A percentile compares a stretch with the other conserved stretches of the same genome.
Evolutionary conservation across 2,888 invertebrate species (phyloP).

Genomic region (Carterocephalus palaemon): DNA sequence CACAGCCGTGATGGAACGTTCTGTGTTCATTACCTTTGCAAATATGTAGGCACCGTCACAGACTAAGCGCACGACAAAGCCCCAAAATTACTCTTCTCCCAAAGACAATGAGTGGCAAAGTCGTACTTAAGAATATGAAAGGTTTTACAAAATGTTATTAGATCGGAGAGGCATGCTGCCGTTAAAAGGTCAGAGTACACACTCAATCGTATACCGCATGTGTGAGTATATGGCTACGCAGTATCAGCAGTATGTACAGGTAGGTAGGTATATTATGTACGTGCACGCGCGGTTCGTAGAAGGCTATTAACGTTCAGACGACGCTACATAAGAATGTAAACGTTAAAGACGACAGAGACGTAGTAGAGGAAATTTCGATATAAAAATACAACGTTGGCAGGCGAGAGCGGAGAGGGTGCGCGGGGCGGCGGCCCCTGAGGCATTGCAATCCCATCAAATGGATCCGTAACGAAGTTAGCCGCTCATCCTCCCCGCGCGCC

Average conservation of each 20-base stretch:
- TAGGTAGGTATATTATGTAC: conserved; percentile 38
- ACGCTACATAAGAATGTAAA: conserved; percentile 79
- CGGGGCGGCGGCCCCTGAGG: conserved; percentile 67
- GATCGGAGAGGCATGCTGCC: conserved; percentile 52
- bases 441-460: conserved; percentile 87
- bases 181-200: conserved; percentile 67
- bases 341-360: conserved; percentile 75
- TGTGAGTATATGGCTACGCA: conserved; percentile 41
- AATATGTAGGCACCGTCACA: conserved; percentile 5
- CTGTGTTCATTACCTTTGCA: conserved; percentile 8
- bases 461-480: conserved; percentile 88
- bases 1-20: conserved; percentile 7
- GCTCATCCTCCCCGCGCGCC: conserved; percentile 78
- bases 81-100: conserved; percentile 52
- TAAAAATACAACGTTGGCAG: conserved; percentile 73
- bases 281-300: conserved; percentile 55
- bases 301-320: conserved; percentile 76
- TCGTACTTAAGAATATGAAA: conserved; percentile 61
- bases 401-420: conserved; percentile 44
- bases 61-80: conserved; percentile 41
- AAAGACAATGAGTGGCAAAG: conserved; percentile 50
- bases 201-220: conserved; percentile 41
- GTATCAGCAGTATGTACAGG: conserved; percentile 32
- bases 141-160: conserved; percentile 63
- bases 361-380: conserved; percentile 76